Percentiles rank a stretch among this genome's conserved stretches.
Conservation (phyloP, 2,113 vertebrate genomes). For the Gymnobelideus leadbeateri region DNA sequence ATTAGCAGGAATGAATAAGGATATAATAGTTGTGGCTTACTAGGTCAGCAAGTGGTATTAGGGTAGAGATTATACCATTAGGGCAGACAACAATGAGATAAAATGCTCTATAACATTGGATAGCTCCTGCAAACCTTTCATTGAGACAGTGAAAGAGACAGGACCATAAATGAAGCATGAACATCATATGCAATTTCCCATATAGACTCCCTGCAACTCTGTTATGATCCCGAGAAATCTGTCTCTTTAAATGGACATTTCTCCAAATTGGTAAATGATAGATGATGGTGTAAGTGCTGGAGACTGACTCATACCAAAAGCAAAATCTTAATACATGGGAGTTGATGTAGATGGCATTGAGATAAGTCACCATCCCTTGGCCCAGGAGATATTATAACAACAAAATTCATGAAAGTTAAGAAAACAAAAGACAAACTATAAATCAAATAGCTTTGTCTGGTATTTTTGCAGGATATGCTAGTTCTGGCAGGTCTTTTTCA, state of each 20-base stretch:
- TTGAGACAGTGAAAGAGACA: no score
- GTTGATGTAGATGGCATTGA: neutral
- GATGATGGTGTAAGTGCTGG: neutral
- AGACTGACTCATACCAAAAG: neutral
- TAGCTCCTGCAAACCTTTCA: no score
- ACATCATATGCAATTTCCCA: neutral
- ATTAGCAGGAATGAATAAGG: no score
- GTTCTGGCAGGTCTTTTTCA: neutral
- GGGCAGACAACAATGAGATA: no score
- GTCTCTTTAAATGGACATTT: neutral
- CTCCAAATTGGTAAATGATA: neutral
- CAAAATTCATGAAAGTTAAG: neutral
- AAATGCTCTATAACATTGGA: no score
- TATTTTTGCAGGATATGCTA: neutral
- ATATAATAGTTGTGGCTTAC: no score
- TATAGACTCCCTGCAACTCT: neutral
- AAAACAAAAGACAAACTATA: neutral
- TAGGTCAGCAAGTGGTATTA: no score
- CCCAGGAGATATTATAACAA: neutral
- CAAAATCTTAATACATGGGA: neutral
- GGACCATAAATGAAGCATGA: neutral
- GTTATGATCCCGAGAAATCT: neutral
- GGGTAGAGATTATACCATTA: no score
- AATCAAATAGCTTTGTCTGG: neutral
- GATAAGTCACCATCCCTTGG: neutral